Evolutionary conservation across 2,797 vertebrate species (phyloP).

Genomic region (Crax fasciolata): DNA sequence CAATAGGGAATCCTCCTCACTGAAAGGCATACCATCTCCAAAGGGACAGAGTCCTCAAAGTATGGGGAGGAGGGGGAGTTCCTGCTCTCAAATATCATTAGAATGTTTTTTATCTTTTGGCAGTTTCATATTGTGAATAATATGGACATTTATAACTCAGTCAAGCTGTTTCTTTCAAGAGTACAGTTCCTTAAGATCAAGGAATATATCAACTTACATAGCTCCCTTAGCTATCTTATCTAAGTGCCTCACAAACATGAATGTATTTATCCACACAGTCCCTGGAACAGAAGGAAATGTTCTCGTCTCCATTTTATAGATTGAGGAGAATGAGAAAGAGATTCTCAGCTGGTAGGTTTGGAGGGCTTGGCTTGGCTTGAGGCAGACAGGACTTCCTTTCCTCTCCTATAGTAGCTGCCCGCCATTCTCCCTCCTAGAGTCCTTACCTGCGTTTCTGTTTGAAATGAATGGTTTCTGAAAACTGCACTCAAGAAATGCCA

Average conservation of each 20-base stretch:
- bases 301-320: constrained; percentile 49
- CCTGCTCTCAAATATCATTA: constrained; percentile 68
- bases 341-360: not conserved
- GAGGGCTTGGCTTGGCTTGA: not conserved
- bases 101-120: constrained; percentile 66
- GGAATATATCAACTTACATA: constrained; percentile 66
- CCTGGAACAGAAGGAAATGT: not conserved
- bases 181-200: constrained; percentile 68
- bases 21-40: constrained; percentile 62
- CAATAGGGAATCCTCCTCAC: constrained; percentile 74
- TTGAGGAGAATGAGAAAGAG: constrained; percentile 24
- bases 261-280: constrained; percentile 40
- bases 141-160: constrained; percentile 59
- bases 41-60: constrained; percentile 61
- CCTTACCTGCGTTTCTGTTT: not conserved
- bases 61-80: constrained; percentile 42
- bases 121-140: constrained; percentile 65
- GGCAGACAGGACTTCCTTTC: not conserved
- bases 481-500: not conserved
- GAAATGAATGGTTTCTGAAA: not conserved
- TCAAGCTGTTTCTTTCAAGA: constrained; percentile 63
- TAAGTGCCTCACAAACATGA: constrained; percentile 62
- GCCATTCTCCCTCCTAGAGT: not conserved
- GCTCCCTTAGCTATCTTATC: constrained; percentile 66
- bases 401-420: not conserved